Evolutionary conservation across 1,140 invertebrate species (phyloP).

Genomic region (Drosophila malerkotliana): DNA sequence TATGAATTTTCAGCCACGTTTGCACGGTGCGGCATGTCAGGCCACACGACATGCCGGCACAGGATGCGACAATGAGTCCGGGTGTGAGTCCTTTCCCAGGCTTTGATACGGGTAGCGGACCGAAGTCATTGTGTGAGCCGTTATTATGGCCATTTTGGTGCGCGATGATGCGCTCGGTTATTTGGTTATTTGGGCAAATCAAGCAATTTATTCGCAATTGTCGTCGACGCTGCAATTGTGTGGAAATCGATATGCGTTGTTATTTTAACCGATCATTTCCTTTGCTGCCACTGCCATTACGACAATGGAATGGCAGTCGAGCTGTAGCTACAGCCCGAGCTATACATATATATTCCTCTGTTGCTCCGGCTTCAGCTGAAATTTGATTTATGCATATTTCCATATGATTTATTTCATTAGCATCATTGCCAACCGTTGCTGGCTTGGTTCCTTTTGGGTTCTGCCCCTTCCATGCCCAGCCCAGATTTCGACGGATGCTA

Average conservation of each 20-base stretch:
- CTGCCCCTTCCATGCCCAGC: conserved; percentile 11
- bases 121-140: conserved; percentile 63
- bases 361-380: conserved; percentile 46
- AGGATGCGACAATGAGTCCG: conserved; percentile 61
- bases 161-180: conserved; percentile 76
- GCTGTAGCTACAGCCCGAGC: conserved; percentile 9
- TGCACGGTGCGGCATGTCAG: conserved; percentile 39
- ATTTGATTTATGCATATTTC: conserved; percentile 83
- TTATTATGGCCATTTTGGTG: conserved; percentile 77
- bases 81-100: conserved; percentile 6
- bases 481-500: conserved; percentile 21
- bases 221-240: conserved; percentile 76
- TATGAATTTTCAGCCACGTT: conserved; percentile 74
- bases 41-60: conserved; percentile 49
- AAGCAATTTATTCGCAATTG: conserved; percentile 81
- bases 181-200: conserved; percentile 80
- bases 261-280: conserved; percentile 82
- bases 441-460: conserved; percentile 13
- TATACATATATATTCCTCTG: conserved; percentile 3
- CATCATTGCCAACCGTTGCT: conserved; percentile 53
- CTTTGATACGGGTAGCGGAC: conserved; percentile 11
- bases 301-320: conserved; percentile 27
- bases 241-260: conserved; percentile 81
- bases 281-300: conserved; percentile 55
- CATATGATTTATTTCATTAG: conserved; percentile 83